Percentiles rank a stretch among this genome's conserved stretches.
phyloP scores from a whole-genome alignment of 2,797 vertebrate species.

The Rhodeus uyekii region DNA sequence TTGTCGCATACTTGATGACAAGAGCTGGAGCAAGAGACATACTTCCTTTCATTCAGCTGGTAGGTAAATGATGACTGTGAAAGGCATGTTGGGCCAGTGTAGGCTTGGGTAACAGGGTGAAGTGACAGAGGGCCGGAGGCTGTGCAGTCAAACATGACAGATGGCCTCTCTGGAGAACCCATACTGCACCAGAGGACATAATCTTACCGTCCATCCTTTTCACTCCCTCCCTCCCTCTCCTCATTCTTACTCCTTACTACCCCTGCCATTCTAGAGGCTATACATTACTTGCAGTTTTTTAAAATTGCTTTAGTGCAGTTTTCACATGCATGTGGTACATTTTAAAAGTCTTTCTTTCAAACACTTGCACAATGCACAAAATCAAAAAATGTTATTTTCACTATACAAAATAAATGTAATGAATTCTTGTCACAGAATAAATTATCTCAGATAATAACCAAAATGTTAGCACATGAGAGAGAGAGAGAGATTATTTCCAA shows the following conservation, averaged over 20 bases:
- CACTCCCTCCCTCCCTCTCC: background rate
- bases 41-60: background rate
- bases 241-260: background rate
- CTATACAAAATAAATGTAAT: background rate
- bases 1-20: background rate
- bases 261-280: background rate
- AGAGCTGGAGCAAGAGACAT: background rate
- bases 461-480: background rate
- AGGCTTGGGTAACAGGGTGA: constrained; percentile 18
- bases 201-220: constrained; percentile 1
- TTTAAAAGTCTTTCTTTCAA: background rate
- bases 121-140: constrained; percentile 26
- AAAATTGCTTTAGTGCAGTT: background rate
- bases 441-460: background rate
- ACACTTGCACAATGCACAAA: background rate
- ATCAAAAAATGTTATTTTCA: background rate
- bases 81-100: background rate
- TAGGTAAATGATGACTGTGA: constrained; percentile 16
- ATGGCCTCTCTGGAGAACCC: constrained; percentile 34
- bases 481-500: background rate
- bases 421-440: background rate
- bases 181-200: constrained; percentile 13
- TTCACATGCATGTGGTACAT: background rate
- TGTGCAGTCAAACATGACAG: constrained; percentile 39
- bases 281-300: background rate